Conservation (phyloP, 2,797 vertebrate genomes). For the Okamejei kenojei region DNA sequence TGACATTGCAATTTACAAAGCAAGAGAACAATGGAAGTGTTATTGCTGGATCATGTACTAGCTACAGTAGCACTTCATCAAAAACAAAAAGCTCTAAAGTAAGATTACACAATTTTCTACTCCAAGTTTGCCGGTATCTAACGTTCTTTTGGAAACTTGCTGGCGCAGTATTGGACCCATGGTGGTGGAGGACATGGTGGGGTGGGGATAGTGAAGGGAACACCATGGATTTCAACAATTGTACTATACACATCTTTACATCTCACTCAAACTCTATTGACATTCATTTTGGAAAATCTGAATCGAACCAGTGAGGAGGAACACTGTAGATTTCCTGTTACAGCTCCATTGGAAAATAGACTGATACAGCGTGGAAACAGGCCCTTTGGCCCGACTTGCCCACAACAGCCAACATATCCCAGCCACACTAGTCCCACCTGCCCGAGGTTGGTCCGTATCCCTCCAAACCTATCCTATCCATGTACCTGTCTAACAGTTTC, state of each 20-base stretch:
- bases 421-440: no score
- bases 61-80: neutral
- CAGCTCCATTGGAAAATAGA: neutral
- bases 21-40: neutral
- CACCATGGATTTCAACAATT: neutral
- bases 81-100: neutral
- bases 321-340: neutral
- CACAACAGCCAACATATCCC: no score
- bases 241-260: neutral
- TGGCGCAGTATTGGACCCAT: neutral
- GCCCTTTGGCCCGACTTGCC: no score
- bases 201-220: no score
- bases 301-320: neutral
- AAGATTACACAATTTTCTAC: neutral
- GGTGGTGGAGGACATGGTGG: neutral
- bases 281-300: neutral
- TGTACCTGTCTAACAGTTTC: no score
- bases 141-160: neutral
- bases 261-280: neutral
- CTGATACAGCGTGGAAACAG: no score
- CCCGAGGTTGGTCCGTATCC: no score
- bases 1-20: neutral
- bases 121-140: neutral
- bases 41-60: neutral
- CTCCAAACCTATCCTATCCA: no score